These are phyloP conservation scores for Ochotona princeps DNA, from an alignment of 2,113 vertebrate species.

Conservation along the genomic window DNA sequence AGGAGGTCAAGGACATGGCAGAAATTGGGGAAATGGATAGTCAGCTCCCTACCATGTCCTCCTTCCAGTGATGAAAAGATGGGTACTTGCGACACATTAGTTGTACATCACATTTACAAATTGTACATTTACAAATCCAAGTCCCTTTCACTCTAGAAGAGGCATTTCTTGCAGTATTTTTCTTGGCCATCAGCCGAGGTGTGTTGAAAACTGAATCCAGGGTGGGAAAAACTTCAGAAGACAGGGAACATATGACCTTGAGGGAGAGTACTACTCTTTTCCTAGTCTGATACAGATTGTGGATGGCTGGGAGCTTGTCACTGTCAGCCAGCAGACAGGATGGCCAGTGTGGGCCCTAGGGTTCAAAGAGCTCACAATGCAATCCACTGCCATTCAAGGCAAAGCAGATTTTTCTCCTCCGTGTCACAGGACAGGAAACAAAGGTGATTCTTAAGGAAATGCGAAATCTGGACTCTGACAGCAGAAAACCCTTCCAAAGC, in stretches of 20 bases:
- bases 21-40: not conserved
- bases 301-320: not conserved
- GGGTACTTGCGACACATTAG: not conserved
- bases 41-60: not conserved
- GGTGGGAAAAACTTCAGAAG: conserved; percentile 69
- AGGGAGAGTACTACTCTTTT: conserved; percentile 47
- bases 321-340: conserved; percentile 9
- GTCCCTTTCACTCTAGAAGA: conserved; percentile 54
- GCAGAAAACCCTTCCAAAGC: not conserved
- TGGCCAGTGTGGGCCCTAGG: not conserved
- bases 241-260: conserved; percentile 28
- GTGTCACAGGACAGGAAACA: not conserved
- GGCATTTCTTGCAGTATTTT: conserved; percentile 72
- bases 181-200: conserved; percentile 73
- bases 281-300: not conserved
- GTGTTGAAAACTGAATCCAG: conserved; percentile 69
- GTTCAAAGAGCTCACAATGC: not conserved
- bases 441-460: not conserved
- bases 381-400: not conserved
- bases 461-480: not conserved
- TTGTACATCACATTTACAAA: too few relatives aligned
- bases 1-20: not conserved
- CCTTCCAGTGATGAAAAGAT: not conserved
- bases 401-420: not conserved
- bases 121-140: conserved; percentile 68